Base-by-base conservation (phyloP, 2,888 invertebrate genomes). In the Xylocampa areola region DNA sequence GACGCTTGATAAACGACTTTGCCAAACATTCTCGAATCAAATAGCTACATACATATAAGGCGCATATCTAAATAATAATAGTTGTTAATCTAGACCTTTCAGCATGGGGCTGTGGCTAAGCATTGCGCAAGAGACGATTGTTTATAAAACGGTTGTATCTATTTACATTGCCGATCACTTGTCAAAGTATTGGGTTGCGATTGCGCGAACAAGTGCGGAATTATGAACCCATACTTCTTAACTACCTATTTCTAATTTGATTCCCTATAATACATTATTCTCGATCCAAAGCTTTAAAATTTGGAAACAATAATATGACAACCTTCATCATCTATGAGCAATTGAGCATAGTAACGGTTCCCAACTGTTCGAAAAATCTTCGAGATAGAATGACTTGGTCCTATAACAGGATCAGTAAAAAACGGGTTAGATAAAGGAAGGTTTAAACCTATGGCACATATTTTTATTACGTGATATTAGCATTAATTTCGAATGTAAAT, bases 71-170 rank as follows among this genome's bases (percentile, higher is more conserved):
- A 69, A 65, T 52, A 57, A 61, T 59, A 73, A 57, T 47, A 73
- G 45, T 67, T 70, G 66, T 70, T 76, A 76, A 74, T 77, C 58
- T 76, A 80, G 73, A 79, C 76, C 76, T 76, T 79, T 77, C 69
- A 68, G 64, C 63, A 68, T 59, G 68, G 78, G 82, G 75, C 83
- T 78, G 73, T 73, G 75, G 74, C 77, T 69, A 76, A 77, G 76
- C 58, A 72, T 87, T 88, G 79, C 81, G 74, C 77, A 86, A 86
- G 75, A 55, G 60, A 61, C 77, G 71, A 85, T 87, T 84, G 86
- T 87, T 80, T 81, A 80, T 80, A 77, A 80, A 83, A 80, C 73
- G 73, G 74, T 72, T 58, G 54, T 69, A 71, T 74, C 57, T 73
- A 76, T 81, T 82, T 80, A 75, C 74, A 69, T 47, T 51, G 70